phyloP scores from a whole-genome alignment of 1,140 invertebrate species.

The Limonius californicus region DNA sequence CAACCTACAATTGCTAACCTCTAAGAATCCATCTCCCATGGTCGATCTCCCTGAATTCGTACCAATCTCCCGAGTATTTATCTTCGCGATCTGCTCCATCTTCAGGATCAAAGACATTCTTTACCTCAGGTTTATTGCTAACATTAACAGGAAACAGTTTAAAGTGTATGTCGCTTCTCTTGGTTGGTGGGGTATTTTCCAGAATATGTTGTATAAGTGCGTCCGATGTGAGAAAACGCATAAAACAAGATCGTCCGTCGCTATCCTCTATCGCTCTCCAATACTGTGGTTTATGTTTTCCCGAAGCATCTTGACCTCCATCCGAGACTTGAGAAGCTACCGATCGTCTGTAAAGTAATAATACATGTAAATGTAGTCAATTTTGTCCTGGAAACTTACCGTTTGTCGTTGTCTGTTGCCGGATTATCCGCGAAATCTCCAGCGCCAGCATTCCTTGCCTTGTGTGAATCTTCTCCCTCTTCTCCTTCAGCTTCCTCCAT shows the following conservation, averaged over 20 bases:
- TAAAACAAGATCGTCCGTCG: constrained; percentile 36
- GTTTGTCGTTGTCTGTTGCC: too few relatives aligned
- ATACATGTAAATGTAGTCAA: too few relatives aligned
- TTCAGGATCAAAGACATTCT: constrained; percentile 32
- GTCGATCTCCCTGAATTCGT: constrained; percentile 40
- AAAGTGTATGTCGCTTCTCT: constrained; percentile 29
- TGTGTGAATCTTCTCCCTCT: constrained; percentile 15
- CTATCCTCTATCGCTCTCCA: constrained; percentile 21
- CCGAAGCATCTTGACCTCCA: background rate
- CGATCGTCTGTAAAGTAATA: too few relatives aligned
- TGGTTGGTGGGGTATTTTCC: constrained; percentile 36
- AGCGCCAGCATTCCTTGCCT: constrained; percentile 17
- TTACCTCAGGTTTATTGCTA: constrained; percentile 29
- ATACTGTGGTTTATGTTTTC: constrained; percentile 19
- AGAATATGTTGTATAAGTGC: constrained; percentile 37
- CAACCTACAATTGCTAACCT: constrained; percentile 22
- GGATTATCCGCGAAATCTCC: background rate
- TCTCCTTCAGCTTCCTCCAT: background rate
- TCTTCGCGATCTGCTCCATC: constrained; percentile 24
- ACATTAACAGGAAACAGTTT: constrained; percentile 32
- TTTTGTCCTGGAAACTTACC: too few relatives aligned
- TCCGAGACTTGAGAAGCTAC: background rate
- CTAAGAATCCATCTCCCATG: constrained; percentile 41
- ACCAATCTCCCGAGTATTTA: constrained; percentile 38
- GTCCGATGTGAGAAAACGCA: constrained; percentile 37